phyloP scores from a whole-genome alignment of 2,113 vertebrate species.

The Rhagologus leucostigma region DNA sequence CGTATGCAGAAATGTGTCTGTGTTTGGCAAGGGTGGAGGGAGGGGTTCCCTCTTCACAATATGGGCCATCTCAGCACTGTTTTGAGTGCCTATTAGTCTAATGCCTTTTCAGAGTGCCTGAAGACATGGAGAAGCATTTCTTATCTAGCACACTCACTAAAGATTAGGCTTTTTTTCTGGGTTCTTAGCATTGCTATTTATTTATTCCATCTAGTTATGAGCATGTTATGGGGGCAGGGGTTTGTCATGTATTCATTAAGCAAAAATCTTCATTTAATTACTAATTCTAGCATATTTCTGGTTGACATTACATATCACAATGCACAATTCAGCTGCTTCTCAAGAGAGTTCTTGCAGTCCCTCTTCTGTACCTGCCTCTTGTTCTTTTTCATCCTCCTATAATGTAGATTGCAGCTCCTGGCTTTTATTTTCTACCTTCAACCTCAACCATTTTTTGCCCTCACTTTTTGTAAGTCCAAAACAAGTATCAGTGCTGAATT shows the following conservation, averaged over 20 bases:
- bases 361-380: neutral
- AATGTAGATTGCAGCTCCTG: neutral
- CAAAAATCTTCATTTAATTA: neutral
- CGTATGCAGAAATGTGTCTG: neutral
- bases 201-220: neutral
- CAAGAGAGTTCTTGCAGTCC: neutral
- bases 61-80: neutral
- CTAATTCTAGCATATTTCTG: neutral
- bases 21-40: neutral
- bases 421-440: neutral
- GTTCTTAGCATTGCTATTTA: neutral
- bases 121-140: neutral
- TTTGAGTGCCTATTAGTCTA: neutral
- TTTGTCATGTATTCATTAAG: neutral
- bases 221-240: neutral
- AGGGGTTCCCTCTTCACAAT: neutral
- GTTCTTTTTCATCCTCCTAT: neutral
- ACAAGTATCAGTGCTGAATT: neutral
- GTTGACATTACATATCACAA: neutral
- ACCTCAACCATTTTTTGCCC: neutral
- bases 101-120: neutral
- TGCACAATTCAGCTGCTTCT: neutral
- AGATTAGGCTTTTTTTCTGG: neutral
- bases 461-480: neutral
- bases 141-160: neutral